Conservation (phyloP, 2,888 invertebrate genomes). For the Chaetoderma sp. region DNA sequence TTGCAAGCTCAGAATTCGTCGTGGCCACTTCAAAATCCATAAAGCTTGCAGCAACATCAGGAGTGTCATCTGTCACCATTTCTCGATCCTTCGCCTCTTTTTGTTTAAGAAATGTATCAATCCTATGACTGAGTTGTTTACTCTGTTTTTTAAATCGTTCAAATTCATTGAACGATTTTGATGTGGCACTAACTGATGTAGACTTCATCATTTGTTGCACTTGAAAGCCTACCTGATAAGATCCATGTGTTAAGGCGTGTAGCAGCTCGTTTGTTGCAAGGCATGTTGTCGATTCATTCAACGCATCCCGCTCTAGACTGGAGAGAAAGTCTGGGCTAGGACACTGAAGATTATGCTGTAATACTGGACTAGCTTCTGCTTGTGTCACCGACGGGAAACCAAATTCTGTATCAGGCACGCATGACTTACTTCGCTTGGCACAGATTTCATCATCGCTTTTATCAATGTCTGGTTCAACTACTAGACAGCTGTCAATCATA, state of each 20-base stretch:
- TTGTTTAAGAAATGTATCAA: slow-evolving; percentile 41
- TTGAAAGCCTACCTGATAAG: too few species aligned
- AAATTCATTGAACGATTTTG: slow-evolving; percentile 39
- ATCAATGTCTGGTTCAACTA: too few species aligned
- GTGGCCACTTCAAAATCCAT: slow-evolving; percentile 21
- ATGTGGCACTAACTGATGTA: slow-evolving; percentile 45
- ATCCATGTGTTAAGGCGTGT: too few species aligned
- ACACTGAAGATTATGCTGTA: too few species aligned
- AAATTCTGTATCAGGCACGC: neutral
- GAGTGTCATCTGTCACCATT: neutral
- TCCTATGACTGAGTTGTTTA: slow-evolving; percentile 41
- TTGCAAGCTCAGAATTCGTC: too few species aligned
- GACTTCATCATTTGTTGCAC: slow-evolving; percentile 29
- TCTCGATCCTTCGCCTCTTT: slow-evolving; percentile 16
- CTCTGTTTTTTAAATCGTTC: slow-evolving; percentile 47
- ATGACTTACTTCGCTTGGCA: slow-evolving; percentile 4
- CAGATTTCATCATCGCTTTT: too few species aligned
- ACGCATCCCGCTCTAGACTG: too few species aligned
- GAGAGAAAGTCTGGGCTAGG: too few species aligned
- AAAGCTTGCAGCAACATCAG: neutral
- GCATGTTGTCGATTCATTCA: too few species aligned
- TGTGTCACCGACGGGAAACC: neutral
- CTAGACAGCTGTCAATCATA: too few species aligned
- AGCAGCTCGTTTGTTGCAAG: too few species aligned
- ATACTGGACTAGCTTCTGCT: neutral